These are phyloP conservation scores for Rhodophaea formosa DNA, from an alignment of 2,888 invertebrate species.

Conservation along the genomic window DNA sequence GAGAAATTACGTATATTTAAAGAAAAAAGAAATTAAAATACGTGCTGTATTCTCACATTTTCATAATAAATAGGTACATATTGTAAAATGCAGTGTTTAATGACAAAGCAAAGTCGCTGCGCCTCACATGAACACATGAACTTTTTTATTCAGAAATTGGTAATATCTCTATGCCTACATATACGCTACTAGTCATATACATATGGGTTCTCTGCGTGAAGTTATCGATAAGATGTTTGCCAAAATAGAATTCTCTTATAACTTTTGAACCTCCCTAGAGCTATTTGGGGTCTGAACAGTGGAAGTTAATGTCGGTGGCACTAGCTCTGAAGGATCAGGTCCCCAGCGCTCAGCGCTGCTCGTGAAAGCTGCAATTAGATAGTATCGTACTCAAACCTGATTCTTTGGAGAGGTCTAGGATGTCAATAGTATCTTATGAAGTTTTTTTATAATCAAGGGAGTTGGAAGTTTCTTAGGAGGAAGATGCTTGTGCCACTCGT, in stretches of 20 bases:
- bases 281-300: background rate
- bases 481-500: background rate
- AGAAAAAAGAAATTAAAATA: too few relatives aligned
- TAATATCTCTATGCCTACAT: too few relatives aligned
- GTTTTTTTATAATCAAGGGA: background rate
- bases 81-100: too few relatives aligned
- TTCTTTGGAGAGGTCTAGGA: background rate
- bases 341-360: background rate
- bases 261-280: background rate
- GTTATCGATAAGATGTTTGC: background rate
- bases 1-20: too few relatives aligned
- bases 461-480: background rate
- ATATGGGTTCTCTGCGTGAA: too few relatives aligned
- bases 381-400: background rate
- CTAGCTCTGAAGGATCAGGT: background rate
- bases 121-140: too few relatives aligned
- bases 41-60: too few relatives aligned
- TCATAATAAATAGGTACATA: too few relatives aligned
- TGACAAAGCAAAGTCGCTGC: too few relatives aligned
- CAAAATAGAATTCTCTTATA: background rate
- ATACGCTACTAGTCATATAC: too few relatives aligned
- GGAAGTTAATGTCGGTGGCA: background rate
- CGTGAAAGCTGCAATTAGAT: background rate
- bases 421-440: background rate
- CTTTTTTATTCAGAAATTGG: too few relatives aligned